Evolutionary conservation across 2,888 invertebrate species (phyloP).

Genomic region (Chloroclystis v-ata): DNA sequence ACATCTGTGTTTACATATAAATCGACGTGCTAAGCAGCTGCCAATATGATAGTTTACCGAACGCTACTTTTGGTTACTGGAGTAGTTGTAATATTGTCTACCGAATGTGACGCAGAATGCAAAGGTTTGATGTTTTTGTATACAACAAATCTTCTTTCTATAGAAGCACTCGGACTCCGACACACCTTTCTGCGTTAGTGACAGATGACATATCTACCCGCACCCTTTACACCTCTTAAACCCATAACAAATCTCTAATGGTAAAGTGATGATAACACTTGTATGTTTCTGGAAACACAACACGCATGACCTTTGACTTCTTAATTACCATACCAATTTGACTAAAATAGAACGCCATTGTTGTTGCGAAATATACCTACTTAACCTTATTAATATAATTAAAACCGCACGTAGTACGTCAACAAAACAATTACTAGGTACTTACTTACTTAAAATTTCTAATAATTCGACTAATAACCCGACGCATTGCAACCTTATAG

Average conservation of each 20-base stretch:
- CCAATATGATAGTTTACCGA: constrained; percentile 49
- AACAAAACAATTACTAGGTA: no score
- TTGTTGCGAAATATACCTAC: constrained; percentile 1
- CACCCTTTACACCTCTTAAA: constrained; percentile 10
- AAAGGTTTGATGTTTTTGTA: constrained; percentile 54
- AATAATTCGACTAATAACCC: no score
- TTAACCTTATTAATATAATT: neutral
- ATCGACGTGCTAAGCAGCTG: constrained; percentile 32
- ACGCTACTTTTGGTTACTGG: constrained; percentile 41
- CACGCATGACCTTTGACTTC: constrained; percentile 18
- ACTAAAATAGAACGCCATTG: neutral
- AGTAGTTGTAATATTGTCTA: constrained; percentile 32
- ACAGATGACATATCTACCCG: constrained; percentile 4
- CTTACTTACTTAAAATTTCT: no score
- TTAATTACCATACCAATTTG: neutral
- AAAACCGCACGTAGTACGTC: neutral
- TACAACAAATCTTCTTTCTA: constrained; percentile 24
- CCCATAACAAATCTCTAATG: constrained; percentile 12
- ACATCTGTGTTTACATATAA: constrained; percentile 36
- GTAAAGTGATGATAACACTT: neutral
- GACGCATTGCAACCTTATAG: no score
- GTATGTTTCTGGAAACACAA: no score
- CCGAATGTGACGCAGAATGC: constrained; percentile 25
- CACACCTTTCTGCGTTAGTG: constrained; percentile 15
- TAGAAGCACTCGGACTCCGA: constrained; percentile 24